phyloP scores from a whole-genome alignment of 2,113 vertebrate genomes.

The Petromus typicus region DNA sequence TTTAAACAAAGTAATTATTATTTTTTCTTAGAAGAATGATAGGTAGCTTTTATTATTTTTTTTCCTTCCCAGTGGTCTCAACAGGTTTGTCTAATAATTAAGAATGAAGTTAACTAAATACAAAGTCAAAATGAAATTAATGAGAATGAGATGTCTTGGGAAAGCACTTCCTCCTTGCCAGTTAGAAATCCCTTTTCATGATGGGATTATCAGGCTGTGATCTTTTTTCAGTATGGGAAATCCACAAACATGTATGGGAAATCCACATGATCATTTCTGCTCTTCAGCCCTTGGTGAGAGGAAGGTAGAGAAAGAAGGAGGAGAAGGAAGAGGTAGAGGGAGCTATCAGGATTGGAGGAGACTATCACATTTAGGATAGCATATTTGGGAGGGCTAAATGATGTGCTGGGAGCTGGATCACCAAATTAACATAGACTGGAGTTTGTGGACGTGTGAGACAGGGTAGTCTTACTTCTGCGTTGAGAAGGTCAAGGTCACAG shows the following conservation, averaged over 20 bases:
- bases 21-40: neutral
- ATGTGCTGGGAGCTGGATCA: neutral
- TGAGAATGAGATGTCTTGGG: neutral
- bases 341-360: neutral
- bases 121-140: constrained; percentile 10
- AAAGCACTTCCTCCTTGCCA: neutral
- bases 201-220: neutral
- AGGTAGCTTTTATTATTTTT: constrained; percentile 1
- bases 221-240: neutral
- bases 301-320: neutral
- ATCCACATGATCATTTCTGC: neutral
- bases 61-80: neutral
- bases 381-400: neutral
- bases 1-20: neutral
- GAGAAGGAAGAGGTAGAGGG: neutral
- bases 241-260: neutral
- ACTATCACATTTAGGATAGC: neutral
- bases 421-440: neutral
- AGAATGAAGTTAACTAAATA: neutral
- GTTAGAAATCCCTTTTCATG: neutral
- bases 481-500: neutral
- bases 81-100: neutral
- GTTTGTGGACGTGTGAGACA: neutral
- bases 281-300: neutral
- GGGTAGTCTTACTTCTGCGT: neutral